Base-by-base conservation (phyloP, 2,113 vertebrate genomes). In the Mus pahari region DNA sequence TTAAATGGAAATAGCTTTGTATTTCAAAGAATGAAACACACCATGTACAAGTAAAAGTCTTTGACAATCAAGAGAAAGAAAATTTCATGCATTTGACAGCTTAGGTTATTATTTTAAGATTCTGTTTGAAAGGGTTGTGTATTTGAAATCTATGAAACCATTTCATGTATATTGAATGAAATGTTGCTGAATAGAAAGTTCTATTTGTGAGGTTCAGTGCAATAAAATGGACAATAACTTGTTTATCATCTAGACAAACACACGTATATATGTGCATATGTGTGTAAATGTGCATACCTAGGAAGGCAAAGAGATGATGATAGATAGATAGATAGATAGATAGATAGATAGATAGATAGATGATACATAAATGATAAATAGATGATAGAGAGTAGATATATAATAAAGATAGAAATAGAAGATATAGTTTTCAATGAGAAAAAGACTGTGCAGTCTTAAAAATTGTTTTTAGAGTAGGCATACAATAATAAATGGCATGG, bases 1-100 rank as follows among this genome's bases (percentile, higher is more conserved):
- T 64, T 95, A 87, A 93, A 39, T 95, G 48, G 79, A 92, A 94
- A 93, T 92, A 95, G 58, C 50, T 87, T 96, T 78, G n/a, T 24
- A 71, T 16, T 93, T 94, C 36, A 42, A 50, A 77, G 93, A 91
- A 90, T 48, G 68, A 93, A 96, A 94, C 64, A 82, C 1, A 73
- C n/a, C 11, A 45, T 39, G 4, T 77, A 9, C 31, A 86, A 95
- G 53, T 73, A 19, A 90, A 95, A 94, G 24, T 3, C 13, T 70
- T 89, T 45, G 91, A 36, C 50, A 89, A 73, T 22, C 10, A 48
- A 93, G 31, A 68, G 7, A 92, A 90, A 83, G 16, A 96, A 95
- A 95, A 39, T 16, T 53, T 96, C 60, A 42, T 94, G 2, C 33
- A 60, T 84, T 93, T 79, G 68, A 75, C 78, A 33, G 19, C 71